These are phyloP conservation scores for Characodon lateralis DNA, from an alignment of 2,797 vertebrate species.

Conservation along the genomic window DNA sequence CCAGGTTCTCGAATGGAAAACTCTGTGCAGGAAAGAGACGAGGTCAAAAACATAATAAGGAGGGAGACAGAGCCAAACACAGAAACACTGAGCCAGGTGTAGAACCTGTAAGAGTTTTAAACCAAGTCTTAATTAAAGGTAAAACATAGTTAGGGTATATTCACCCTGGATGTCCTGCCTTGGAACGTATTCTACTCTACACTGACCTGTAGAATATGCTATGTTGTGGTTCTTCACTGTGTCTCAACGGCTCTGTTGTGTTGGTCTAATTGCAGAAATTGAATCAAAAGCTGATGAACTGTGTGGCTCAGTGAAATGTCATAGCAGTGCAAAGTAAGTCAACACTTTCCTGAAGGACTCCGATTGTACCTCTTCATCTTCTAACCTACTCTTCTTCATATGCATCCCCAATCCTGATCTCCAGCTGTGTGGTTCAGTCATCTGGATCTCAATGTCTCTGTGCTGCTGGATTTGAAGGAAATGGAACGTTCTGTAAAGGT, in stretches of 20 bases:
- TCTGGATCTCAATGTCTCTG: constrained; percentile 83
- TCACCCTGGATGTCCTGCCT: too few species aligned
- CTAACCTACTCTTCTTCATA: neutral
- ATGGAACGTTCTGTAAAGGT: constrained; percentile 90
- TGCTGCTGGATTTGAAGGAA: constrained; percentile 89
- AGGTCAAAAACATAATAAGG: too few species aligned
- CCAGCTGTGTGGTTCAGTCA: constrained; percentile 81
- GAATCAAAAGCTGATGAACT: constrained; percentile 73
- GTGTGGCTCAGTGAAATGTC: constrained; percentile 84
- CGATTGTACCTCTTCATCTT: neutral
- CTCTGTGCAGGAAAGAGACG: too few species aligned
- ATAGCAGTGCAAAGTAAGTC: constrained; percentile 93
- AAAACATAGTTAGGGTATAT: too few species aligned
- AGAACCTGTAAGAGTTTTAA: too few species aligned
- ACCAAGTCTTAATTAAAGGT: too few species aligned
- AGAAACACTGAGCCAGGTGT: too few species aligned
- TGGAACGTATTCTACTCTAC: neutral
- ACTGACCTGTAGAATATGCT: neutral
- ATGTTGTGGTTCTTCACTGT: neutral
- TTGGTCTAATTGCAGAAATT: constrained; percentile 80
- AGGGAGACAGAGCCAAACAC: too few species aligned
- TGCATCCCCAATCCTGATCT: neutral
- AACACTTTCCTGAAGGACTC: neutral
- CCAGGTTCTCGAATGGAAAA: too few species aligned
- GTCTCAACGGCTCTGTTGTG: neutral